Base-by-base conservation (phyloP, 30 jellyfish, hydroid and myxozoan genomes). In the Cassiopea andromeda region DNA sequence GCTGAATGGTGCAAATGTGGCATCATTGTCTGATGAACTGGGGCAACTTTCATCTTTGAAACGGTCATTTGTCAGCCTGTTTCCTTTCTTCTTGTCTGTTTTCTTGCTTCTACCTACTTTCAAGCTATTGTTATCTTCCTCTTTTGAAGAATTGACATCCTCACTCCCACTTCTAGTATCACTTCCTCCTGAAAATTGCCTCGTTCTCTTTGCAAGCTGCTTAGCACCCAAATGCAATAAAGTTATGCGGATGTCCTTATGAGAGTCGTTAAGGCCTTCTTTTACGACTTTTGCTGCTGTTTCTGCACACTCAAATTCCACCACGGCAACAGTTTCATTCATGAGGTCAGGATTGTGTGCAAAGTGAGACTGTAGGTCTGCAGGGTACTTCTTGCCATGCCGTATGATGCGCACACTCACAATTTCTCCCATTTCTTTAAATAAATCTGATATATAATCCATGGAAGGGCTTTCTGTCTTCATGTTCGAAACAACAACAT, bases 401-500 rank as follows among this genome's bases (percentile, higher is more conserved):
- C 97, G 93, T 10, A 96, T 86, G 17, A 96, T 96, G 50, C 98
- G 75, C 58, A 96, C 97, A 6, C 98, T 93, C 14, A 84, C 97
- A 48, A 96, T 82, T 69, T 92, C 97, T 71, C 93, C 98, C 18
- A 58, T 87, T 54, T 84, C 89, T 19, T 87, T 59, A 68, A 96
- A 92, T 61, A 96, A 94, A 14, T 96, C 98, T n/a, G 96, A 87
- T 27, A 96, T 84, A 75, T 64, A 91, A 27, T 89, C 95, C 98
- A 96, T 88, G 44, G 99, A 87, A 0, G 99, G 99, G 83, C 87
- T 96, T 60, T 96, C 99, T 18, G 83, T 43, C n/a, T 98, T 98
- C 69, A 96, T 92, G 48, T 92, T 92, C 15, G 98, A 87, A 54
- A 96, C 93, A 44, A 96, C 99, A 43, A 96, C 92, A 79, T 75